A percentile compares a stretch with the other conserved stretches of the same genome.
These are phyloP conservation scores for Ptilodon capucinus DNA, from an alignment of 2,888 invertebrate genomes.

Conservation along the genomic window DNA sequence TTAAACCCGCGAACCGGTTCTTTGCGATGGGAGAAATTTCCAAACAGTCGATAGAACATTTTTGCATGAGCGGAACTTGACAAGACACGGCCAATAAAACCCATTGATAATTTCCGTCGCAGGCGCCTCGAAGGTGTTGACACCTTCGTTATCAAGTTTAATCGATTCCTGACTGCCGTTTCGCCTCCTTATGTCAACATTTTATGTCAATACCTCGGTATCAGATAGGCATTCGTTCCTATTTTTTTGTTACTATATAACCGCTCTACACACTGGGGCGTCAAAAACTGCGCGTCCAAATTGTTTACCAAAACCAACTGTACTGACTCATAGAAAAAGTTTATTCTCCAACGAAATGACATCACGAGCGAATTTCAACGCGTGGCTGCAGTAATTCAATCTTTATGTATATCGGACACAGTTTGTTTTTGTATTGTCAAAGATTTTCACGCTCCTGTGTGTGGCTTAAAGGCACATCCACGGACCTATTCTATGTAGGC, in stretches of 20 bases:
- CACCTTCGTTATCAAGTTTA: conserved; percentile 67
- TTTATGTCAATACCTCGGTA: conserved; percentile 74
- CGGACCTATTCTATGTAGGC: conserved; percentile 57
- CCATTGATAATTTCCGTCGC: conserved; percentile 61
- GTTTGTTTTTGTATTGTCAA: too few relatives aligned
- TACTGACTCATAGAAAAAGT: too few relatives aligned
- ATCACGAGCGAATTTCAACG: too few relatives aligned
- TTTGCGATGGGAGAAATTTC: conserved; percentile 37
- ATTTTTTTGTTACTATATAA: too few relatives aligned
- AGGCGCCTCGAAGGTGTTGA: conserved; percentile 73
- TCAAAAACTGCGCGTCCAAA: too few relatives aligned
- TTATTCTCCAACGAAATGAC: too few relatives aligned
- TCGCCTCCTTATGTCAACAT: conserved; percentile 77
- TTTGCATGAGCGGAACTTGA: conserved; percentile 61
- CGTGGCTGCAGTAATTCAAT: too few relatives aligned
- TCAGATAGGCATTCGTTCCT: conserved; percentile 71
- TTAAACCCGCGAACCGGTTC: conserved; percentile 40
- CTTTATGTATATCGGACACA: too few relatives aligned
- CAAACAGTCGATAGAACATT: conserved; percentile 42
- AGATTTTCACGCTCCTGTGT: too few relatives aligned
- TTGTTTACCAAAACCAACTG: too few relatives aligned
- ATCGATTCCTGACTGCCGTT: conserved; percentile 80
- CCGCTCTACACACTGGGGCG: too few relatives aligned
- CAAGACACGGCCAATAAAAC: conserved; percentile 46
- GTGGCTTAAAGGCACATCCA: conserved; percentile 47